Base-by-base conservation (phyloP, 2,888 invertebrate species). In the Aleiodes alternator region DNA sequence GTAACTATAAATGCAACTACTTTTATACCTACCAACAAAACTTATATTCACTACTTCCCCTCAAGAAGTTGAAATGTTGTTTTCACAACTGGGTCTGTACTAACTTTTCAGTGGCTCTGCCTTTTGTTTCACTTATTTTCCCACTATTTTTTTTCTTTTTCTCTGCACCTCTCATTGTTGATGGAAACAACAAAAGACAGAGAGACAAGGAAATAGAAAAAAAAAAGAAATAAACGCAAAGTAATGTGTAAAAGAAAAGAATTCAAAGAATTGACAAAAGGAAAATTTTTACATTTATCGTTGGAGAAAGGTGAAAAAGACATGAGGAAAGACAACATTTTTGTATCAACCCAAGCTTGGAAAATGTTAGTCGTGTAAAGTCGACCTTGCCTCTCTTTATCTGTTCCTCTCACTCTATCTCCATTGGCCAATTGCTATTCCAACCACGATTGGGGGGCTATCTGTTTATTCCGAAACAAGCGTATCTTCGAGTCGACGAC, bases 401-500 rank as follows among this genome's bases (percentile, higher is more conserved):
- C 43, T 43, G 11, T 43, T 9, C 43, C 43, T 43, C 43, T 43
- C 11, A 7, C 43, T 9, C 38, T 38, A 38, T 38, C 38, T 38
- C 23, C 38, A 50, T 87, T 51, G n/a, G 23, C 38, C 51, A 64
- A 68, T 68, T 87, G 83, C 80, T 85, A 88, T 88, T 87, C 88
- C 83, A 83, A 81, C 83, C 81, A 82, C 84, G 87, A 86, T 84
- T 84, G 82, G 80, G 82, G 80, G 80, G 84, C 87, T 87, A 87
- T 88, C 87, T 87, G 86, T 87, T 88, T 88, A 87, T 87, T 86
- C 84, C 84, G 84, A 85, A 88, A 88, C 87, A 87, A 88, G 85
- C 85, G 83, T 82, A 81, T 83, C 83, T 82, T 80, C 51, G 14
- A 51, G 51, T 68, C 51, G 68, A 50, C 51, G 68, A 68, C 68